Evolutionary conservation across 2,797 vertebrate species (phyloP).

Genomic region (Hylomyscus alleni): DNA sequence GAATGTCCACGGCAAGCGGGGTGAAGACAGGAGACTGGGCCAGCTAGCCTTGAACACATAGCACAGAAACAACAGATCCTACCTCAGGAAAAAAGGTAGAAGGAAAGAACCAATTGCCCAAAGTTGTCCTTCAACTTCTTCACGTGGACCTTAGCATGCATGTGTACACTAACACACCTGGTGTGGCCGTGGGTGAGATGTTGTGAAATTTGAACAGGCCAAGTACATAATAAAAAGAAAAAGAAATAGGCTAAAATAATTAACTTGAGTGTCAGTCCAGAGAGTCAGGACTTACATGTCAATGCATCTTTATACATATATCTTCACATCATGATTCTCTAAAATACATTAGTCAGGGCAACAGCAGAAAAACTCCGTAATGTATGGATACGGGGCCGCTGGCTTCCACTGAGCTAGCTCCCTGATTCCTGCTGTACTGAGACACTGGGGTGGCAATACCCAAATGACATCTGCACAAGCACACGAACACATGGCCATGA

Average conservation of each 20-base stretch:
- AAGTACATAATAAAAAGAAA: slow-evolving; percentile 38
- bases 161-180: not conserved
- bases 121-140: not conserved
- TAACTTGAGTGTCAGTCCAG: not conserved
- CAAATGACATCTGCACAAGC: not conserved
- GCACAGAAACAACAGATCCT: not conserved
- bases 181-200: not conserved
- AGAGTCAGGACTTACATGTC: not conserved
- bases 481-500: not conserved
- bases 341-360: not conserved
- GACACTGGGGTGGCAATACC: not conserved
- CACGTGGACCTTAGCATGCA: not conserved
- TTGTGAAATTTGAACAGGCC: not conserved
- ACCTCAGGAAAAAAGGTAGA: not conserved
- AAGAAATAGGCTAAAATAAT: slow-evolving; percentile 5
- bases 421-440: not conserved
- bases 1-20: not conserved
- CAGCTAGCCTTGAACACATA: not conserved
- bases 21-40: not conserved
- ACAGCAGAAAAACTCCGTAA: not conserved
- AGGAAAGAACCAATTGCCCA: not conserved
- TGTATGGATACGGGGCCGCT: not conserved
- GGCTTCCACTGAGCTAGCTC: not conserved
- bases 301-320: not conserved
- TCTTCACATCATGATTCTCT: not conserved